Evolutionary conservation across 2,797 vertebrate genomes (phyloP).

Genomic region (Eidolon dupreanum): DNA sequence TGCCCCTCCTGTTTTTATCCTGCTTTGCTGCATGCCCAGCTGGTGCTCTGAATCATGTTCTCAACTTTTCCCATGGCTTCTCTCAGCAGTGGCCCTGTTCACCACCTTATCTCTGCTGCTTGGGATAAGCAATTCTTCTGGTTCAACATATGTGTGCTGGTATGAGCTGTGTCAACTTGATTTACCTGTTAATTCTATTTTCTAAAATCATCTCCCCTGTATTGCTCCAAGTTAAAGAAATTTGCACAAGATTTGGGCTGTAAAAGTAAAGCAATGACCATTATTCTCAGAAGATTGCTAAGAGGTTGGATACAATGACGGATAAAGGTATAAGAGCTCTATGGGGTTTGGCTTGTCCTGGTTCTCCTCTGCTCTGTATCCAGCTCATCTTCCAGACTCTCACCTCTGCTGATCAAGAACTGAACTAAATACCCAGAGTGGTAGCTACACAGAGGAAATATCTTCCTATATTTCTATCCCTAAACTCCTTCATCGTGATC

Average conservation of each 20-base stretch:
- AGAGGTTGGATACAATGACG: not conserved
- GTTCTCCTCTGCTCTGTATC: not conserved
- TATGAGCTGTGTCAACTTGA: not conserved
- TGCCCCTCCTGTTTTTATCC: not conserved
- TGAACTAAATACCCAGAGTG: not conserved
- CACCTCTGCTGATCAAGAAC: not conserved
- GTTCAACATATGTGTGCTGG: too few relatives aligned
- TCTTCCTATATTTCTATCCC: not conserved
- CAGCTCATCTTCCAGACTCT: not conserved
- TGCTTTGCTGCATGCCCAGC: not conserved
- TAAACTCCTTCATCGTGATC: not conserved
- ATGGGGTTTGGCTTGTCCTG: accelerated
- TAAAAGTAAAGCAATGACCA: not conserved
- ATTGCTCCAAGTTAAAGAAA: not conserved
- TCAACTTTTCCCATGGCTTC: not conserved
- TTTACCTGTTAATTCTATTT: not conserved
- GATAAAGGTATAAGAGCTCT: not conserved
- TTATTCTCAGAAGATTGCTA: not conserved
- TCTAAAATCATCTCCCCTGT: not conserved
- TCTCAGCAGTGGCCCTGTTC: not conserved
- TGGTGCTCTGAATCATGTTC: not conserved
- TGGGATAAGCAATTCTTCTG: not conserved
- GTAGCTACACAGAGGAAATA: not conserved
- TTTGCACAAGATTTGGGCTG: not conserved
- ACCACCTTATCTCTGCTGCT: not conserved